A percentile compares a stretch with the other conserved stretches of the same genome.
phyloP scores from a whole-genome alignment of 2,888 invertebrate genomes.

The Tetragnatha montana region DNA sequence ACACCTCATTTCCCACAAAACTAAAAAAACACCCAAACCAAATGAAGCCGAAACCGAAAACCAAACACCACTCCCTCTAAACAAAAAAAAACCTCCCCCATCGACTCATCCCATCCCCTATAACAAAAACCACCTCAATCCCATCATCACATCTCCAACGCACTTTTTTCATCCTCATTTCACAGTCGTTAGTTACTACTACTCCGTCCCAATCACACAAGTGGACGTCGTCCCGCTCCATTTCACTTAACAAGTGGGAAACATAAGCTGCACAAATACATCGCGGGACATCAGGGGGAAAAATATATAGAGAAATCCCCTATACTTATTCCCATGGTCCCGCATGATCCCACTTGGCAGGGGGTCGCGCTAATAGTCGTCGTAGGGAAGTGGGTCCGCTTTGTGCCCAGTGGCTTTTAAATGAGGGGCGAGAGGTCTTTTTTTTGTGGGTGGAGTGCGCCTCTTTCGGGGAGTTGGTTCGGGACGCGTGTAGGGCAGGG shows the following conservation, averaged over 20 bases:
- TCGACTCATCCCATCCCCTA: no score
- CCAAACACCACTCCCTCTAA: no score
- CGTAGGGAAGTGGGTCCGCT: slow-evolving; percentile 25
- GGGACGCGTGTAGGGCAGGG: neutral
- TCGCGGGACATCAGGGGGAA: neutral
- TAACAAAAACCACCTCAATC: no score
- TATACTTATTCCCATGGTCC: slow-evolving; percentile 1
- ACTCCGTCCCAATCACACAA: neutral
- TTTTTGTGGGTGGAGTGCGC: neutral
- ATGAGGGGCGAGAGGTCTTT: slow-evolving; percentile 24
- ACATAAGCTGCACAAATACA: slow-evolving; percentile 38
- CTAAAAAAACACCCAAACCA: no score
- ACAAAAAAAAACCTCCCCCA: no score
- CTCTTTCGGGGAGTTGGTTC: neutral
- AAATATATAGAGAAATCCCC: neutral
- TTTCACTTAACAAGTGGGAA: slow-evolving; percentile 32
- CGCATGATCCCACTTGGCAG: slow-evolving; percentile 55
- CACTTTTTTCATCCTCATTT: no score
- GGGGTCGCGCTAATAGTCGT: slow-evolving; percentile 52
- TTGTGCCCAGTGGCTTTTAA: slow-evolving; percentile 58
- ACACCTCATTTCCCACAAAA: no score
- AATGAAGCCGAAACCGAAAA: no score
- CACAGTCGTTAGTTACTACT: no score
- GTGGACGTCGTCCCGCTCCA: neutral
- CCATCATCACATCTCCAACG: no score